Conservation (phyloP, 2,113 vertebrate genomes). For the Podilymbus podiceps region DNA sequence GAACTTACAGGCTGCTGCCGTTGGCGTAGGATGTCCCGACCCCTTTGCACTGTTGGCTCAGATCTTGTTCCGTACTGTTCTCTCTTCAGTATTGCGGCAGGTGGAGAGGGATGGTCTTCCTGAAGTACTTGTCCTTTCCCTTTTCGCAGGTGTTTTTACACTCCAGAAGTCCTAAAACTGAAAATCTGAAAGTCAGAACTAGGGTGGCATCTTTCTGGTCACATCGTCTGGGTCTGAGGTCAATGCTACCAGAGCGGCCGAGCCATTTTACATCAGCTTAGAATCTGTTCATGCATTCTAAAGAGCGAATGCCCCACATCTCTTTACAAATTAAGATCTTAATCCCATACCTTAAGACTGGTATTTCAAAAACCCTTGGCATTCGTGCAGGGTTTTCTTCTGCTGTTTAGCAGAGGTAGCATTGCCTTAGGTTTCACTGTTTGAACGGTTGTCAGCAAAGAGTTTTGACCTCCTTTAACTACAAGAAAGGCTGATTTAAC, state of each 20-base stretch:
- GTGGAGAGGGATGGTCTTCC: not conserved
- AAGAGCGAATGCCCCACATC: not conserved
- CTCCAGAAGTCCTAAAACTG: not conserved
- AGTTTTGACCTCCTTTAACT: not conserved
- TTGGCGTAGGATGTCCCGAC: not conserved
- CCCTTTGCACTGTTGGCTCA: not conserved
- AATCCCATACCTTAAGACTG: not conserved
- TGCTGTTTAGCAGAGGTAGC: not conserved
- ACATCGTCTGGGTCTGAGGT: not conserved
- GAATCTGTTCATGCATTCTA: not conserved
- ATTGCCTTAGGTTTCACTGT: not conserved
- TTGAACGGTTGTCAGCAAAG: accelerated
- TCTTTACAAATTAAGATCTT: not conserved
- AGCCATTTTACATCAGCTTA: not conserved
- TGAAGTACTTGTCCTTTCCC: not conserved
- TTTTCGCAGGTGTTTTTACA: not conserved
- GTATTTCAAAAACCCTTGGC: not conserved
- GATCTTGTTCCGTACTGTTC: not conserved
- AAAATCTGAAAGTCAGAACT: not conserved
- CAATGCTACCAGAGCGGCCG: not conserved
- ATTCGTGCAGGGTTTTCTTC: not conserved
- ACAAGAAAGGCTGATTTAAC: not conserved
- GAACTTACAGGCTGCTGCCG: not conserved
- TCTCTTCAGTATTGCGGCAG: not conserved
- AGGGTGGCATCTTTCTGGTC: not conserved